Conservation (phyloP, 2,888 invertebrate species). For the Cheiracanthium punctorium region DNA sequence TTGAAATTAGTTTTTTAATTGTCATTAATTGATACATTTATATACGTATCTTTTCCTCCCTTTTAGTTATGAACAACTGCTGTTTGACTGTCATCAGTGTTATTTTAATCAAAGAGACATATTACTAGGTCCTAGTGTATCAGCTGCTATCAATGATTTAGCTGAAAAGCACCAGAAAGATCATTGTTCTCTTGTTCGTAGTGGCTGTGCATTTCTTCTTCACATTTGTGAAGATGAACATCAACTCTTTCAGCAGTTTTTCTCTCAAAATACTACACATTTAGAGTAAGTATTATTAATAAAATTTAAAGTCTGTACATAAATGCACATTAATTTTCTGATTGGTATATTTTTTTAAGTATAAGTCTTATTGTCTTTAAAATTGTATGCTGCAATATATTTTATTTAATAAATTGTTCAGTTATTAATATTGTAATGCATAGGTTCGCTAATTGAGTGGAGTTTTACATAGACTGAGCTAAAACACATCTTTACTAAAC, state of each 20-base stretch:
- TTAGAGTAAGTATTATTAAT: conserved; percentile 80
- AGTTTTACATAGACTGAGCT: too few species aligned
- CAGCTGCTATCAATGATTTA: conserved; percentile 82
- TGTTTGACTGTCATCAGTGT: conserved; percentile 87
- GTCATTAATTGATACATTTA: too few species aligned
- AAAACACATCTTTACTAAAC: too few species aligned
- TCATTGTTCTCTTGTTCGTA: conserved; percentile 84
- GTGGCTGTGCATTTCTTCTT: conserved; percentile 91
- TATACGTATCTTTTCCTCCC: background rate
- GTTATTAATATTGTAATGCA: background rate
- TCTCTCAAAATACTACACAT: conserved; percentile 82
- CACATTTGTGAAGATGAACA: conserved; percentile 97
- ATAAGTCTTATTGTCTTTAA: background rate
- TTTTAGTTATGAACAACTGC: conserved; percentile 82
- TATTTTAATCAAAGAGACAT: conserved; percentile 85
- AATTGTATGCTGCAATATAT: background rate
- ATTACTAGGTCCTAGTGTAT: conserved; percentile 84
- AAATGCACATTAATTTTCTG: too few species aligned
- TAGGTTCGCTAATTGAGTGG: too few species aligned
- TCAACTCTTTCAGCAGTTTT: conserved; percentile 93
- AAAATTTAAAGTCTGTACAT: too few species aligned
- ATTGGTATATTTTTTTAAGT: background rate
- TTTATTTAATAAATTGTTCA: background rate
- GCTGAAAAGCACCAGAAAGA: conserved; percentile 81
- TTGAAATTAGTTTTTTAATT: too few species aligned